Conservation (phyloP, 2,113 vertebrate genomes). For the Bufo bufo region DNA sequence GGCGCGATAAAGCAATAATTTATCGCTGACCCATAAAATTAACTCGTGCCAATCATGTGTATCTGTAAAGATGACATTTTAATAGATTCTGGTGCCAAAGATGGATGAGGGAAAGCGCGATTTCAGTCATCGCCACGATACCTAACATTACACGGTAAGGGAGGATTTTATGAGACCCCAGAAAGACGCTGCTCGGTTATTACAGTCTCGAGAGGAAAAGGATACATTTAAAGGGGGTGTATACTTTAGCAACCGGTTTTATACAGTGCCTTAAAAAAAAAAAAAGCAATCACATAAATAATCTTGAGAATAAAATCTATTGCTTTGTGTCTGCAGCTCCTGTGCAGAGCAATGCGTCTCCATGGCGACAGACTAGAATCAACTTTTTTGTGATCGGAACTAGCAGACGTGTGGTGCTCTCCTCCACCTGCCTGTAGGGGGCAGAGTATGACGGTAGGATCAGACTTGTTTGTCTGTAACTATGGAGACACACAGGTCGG, state of each 20-base stretch:
- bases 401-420: too few species aligned
- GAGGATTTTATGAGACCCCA: not conserved
- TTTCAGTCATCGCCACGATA: conserved; percentile 17
- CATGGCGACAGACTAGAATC: too few species aligned
- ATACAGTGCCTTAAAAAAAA: too few species aligned
- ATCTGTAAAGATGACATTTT: conserved; percentile 60
- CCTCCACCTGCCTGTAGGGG: too few species aligned
- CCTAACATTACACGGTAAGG: not conserved
- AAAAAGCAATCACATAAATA: too few species aligned
- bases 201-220: not conserved
- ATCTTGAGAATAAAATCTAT: too few species aligned
- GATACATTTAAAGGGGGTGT: not conserved
- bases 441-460: too few species aligned
- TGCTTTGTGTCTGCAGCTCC: too few species aligned
- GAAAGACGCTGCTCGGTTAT: not conserved
- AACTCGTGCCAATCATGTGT: conserved; percentile 62
- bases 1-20: conserved; percentile 72
- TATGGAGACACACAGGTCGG: too few species aligned
- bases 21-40: conserved; percentile 69
- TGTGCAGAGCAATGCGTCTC: too few species aligned
- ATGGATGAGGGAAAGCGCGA: conserved; percentile 20
- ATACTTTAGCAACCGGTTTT: not conserved
- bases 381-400: too few species aligned
- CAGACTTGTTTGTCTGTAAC: too few species aligned
- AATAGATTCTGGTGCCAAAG: conserved; percentile 54